Evolutionary conservation across 2,113 vertebrate species (phyloP).

Genomic region (Aegotheles bennettii): DNA sequence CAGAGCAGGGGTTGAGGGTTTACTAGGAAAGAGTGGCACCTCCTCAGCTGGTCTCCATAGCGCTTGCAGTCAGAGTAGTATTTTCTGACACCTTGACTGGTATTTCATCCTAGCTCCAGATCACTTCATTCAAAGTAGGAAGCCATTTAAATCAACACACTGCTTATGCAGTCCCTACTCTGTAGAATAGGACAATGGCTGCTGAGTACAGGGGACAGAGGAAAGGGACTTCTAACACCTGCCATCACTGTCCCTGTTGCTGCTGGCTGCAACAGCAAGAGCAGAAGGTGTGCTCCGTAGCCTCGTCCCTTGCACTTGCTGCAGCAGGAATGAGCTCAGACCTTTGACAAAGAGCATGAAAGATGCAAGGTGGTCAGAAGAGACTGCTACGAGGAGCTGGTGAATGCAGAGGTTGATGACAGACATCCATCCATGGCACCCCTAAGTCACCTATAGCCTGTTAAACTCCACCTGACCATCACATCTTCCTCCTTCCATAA

Average conservation of each 20-base stretch:
- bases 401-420: background rate
- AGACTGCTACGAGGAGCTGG: background rate
- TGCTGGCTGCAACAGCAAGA: background rate
- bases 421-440: background rate
- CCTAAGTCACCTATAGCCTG: background rate
- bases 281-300: fast-evolving
- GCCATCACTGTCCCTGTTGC: background rate
- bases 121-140: background rate
- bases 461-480: background rate
- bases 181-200: background rate
- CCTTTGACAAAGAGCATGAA: background rate
- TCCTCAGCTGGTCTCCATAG: background rate
- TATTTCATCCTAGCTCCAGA: background rate
- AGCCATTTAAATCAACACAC: background rate
- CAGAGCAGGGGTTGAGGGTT: background rate
- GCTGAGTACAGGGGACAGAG: background rate
- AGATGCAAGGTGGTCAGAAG: background rate
- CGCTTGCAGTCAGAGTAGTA: background rate
- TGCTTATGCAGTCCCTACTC: background rate
- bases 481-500: background rate
- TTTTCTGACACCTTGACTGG: background rate
- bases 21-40: background rate
- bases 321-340: background rate
- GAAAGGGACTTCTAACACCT: background rate
- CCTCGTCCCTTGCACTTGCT: background rate